Conservation (phyloP, 1,140 invertebrate genomes). For the Caerostris extrusa region DNA sequence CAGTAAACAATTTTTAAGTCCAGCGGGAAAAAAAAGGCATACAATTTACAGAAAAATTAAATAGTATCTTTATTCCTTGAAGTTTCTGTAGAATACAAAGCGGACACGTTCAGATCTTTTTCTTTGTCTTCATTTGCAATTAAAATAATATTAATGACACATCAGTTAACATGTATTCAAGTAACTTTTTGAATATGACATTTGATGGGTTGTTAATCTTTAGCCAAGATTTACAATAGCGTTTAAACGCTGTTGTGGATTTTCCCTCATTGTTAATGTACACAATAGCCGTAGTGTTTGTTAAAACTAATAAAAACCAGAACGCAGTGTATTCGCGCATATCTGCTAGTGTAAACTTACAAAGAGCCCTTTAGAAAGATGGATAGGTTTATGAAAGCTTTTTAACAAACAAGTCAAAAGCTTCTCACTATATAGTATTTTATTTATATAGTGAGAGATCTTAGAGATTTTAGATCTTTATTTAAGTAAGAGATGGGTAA, state of each 20-base stretch:
- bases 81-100: too few relatives aligned
- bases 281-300: neutral
- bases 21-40: too few relatives aligned
- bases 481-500: too few relatives aligned
- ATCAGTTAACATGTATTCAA: too few relatives aligned
- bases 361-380: neutral
- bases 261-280: neutral
- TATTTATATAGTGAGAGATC: too few relatives aligned
- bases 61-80: too few relatives aligned
- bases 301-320: neutral
- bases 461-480: neutral
- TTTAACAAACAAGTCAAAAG: neutral
- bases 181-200: neutral
- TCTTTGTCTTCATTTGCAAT: too few relatives aligned
- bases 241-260: neutral
- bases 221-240: slow-evolving; percentile 2
- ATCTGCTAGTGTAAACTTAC: neutral
- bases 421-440: neutral
- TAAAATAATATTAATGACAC: too few relatives aligned
- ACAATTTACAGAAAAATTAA: too few relatives aligned
- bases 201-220: neutral
- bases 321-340: neutral
- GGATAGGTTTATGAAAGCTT: slow-evolving; percentile 14
- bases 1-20: too few relatives aligned
- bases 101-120: too few relatives aligned